Base-by-base conservation (phyloP, 2,113 vertebrate species). In the Elaphurus davidianus region DNA sequence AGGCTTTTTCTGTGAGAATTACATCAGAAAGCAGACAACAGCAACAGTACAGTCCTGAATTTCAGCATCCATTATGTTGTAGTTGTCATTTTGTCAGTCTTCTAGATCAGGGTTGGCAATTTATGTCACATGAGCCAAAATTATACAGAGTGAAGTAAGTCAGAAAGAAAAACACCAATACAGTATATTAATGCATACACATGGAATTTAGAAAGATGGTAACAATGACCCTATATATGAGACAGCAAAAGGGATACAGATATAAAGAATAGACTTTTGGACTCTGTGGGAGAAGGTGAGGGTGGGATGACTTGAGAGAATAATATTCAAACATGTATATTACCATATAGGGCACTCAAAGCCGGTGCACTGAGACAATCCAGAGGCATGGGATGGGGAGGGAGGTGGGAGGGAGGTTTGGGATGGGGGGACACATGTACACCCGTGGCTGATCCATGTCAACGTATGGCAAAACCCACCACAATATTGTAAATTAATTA, bases 181-280 rank as follows among this genome's bases (percentile, higher is more conserved):
- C 64, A 36, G 17, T 71, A 36, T 71, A 21, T 71, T 71, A 21
- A 71, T 36, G 17, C n/a, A 71, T 36, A 71, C 6, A 71, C 11
- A 71, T 10, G 19, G n/a, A 71, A 71, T 71, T 71, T 36, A 71
- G 17, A 71, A 71, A 71, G 17, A 71, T 36, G 64, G 19, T 71
- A 71, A 36, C 0, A 4, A 71, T 0, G 9, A 71, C 19, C 64
- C 8, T 36, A 36, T 6, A 11, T 71, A 9, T 0, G 17, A 36
- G 64, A 71, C 64, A 21, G 64, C n/a, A 21, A 71, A 71, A 11
- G 1, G n/a, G 5, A 71, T 10, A 71, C 64, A 71, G 17, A 71
- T 36, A 1, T 71, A 23, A 71, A 36, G n/a, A 71, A 71, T 0
- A 36, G 64, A 71, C 64, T 71, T 36, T 71, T 71, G 64, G 64